Base-by-base conservation (phyloP, 1,140 invertebrate species). In the Hylyphantes graminicola region DNA sequence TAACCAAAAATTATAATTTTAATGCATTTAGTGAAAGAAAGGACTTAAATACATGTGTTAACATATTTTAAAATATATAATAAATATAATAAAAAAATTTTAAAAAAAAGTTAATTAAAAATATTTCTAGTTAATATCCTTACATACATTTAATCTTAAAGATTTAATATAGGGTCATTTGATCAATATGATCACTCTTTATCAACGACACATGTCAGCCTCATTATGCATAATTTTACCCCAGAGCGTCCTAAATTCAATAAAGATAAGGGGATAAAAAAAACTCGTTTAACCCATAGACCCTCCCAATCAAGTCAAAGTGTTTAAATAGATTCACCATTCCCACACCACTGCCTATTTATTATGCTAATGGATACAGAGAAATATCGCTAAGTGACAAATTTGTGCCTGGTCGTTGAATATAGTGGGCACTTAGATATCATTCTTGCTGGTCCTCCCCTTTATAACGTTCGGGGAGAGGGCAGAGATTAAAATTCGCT, bases 401-500 rank as follows among this genome's bases (percentile, higher is more conserved):
- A 81, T 81, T 81, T 81, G 65, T 57, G 79, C 57, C 72, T 64
- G 79, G 67, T 68, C 79, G 79, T 61, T 81, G 79, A 81, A 81
- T 81, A 81, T 81, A 81, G 79, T 81, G 79, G 79, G 79, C 65
- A 81, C 79, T 81, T 81, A 81, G 79, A 81, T 81, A 81, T 70
- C 79, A 81, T 81, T 81, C 73, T 81, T 73, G 57, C 67, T 59
- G 67, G 55, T 65, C 64, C 51, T 70, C n/a, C 67, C 65, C 65
- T 48, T 21, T 80, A 61, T 80, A 57, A 80, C 50, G 54, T 15
- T 59, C 35, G 55, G 19, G 63, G 35, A 67, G n/a, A 59, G 68
- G n/a, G 61, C 72, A 17, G 21, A 67, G 64, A 12, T 12, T 17
- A 17, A 35, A 35, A 35, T 35, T 57, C 19, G 17, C 72, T 48